These are phyloP conservation scores for Xerus rutilus DNA, from an alignment of 2,797 vertebrate genomes.

Conservation along the genomic window DNA sequence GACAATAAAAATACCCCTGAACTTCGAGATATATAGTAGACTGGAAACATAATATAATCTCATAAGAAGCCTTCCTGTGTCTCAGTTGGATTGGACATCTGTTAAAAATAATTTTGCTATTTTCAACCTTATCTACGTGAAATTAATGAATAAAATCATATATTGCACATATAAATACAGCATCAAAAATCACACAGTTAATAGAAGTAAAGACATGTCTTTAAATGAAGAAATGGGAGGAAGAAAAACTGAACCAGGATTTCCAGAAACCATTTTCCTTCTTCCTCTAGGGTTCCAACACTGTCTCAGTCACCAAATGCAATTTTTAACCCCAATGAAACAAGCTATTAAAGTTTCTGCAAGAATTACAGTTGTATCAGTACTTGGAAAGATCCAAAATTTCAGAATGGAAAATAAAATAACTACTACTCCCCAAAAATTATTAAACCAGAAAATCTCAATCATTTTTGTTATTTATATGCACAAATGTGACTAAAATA, in stretches of 20 bases:
- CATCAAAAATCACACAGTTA: not conserved
- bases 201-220: not conserved
- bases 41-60: not conserved
- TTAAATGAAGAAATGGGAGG: not conserved
- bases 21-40: not conserved
- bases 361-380: not conserved
- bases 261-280: not conserved
- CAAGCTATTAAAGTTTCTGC: not conserved
- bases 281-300: not conserved
- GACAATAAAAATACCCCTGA: not conserved
- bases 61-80: not conserved
- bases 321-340: not conserved
- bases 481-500: not conserved
- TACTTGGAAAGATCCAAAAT: not conserved
- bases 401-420: not conserved
- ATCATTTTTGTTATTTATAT: not conserved
- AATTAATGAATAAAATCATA: not conserved
- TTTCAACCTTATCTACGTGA: not conserved
- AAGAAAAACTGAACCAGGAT: not conserved
- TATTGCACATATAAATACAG: not conserved
- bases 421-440: not conserved
- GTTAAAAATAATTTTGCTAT: constrained; percentile 27
- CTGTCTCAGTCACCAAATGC: not conserved
- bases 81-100: not conserved
- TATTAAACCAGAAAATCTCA: not conserved